These are phyloP conservation scores for Pelochelys cantorii DNA, from an alignment of 2,797 vertebrate species.

Conservation along the genomic window DNA sequence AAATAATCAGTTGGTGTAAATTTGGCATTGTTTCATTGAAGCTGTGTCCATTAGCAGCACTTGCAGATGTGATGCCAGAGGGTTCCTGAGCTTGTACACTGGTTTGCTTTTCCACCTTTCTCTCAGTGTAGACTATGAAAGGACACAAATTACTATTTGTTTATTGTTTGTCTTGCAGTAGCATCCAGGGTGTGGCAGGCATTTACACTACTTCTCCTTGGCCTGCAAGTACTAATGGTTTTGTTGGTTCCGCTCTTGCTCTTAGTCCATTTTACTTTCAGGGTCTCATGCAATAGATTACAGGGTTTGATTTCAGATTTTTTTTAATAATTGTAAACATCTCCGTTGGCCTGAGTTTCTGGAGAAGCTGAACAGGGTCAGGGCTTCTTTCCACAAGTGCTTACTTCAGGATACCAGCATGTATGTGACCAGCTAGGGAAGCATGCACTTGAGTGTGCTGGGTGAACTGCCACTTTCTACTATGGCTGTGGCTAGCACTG, in stretches of 20 bases:
- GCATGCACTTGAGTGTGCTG: background rate
- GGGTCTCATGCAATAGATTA: background rate
- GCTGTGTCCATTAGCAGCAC: background rate
- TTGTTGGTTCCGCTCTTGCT: background rate
- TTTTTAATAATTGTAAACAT: conserved; percentile 19
- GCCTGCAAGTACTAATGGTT: background rate
- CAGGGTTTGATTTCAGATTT: too few species aligned
- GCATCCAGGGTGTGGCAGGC: conserved; percentile 53
- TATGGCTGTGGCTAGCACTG: conserved; percentile 52
- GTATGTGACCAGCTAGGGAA: background rate
- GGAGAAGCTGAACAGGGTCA: background rate
- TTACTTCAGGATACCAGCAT: background rate
- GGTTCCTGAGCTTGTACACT: conserved; percentile 26
- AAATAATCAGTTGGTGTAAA: conserved; percentile 59
- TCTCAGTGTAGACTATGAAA: conserved; percentile 40
- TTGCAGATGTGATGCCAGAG: conserved; percentile 7
- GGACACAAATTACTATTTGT: conserved; percentile 19
- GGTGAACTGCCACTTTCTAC: conserved; percentile 10
- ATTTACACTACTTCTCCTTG: conserved; percentile 31
- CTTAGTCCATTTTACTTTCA: fast-evolving
- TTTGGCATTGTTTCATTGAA: conserved; percentile 57
- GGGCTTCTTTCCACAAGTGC: background rate
- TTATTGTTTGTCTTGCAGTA: conserved; percentile 26
- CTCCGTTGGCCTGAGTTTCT: background rate
- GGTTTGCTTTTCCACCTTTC: conserved; percentile 62